Evolutionary conservation across 2,797 vertebrate species (phyloP).

Genomic region (Tympanoctomys barrerae): DNA sequence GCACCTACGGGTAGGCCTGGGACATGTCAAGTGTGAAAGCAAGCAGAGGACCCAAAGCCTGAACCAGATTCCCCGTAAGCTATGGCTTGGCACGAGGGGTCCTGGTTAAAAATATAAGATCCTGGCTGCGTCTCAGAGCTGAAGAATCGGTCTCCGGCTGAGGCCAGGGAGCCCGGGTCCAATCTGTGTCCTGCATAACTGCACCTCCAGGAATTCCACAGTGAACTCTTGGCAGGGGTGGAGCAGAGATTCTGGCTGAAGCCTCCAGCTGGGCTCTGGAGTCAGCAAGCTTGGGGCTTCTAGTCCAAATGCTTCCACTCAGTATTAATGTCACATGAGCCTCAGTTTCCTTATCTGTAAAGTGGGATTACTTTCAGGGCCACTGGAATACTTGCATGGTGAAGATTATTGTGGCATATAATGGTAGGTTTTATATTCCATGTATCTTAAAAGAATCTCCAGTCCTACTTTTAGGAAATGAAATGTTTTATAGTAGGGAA

Average conservation of each 20-base stretch:
- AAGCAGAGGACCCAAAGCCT: background rate
- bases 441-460: background rate
- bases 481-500: background rate
- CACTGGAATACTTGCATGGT: background rate
- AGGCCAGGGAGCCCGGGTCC: background rate
- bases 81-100: background rate
- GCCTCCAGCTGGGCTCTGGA: background rate
- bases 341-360: conserved; percentile 20
- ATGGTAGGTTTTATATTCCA: background rate
- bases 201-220: background rate
- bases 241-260: background rate
- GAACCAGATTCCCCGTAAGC: background rate
- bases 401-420: background rate
- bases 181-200: background rate
- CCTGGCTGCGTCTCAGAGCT: background rate
- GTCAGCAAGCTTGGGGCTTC: background rate
- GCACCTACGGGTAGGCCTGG: background rate
- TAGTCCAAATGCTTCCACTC: background rate
- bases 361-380: background rate
- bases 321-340: background rate
- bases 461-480: background rate
- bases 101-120: conserved; percentile 47
- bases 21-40: background rate
- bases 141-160: background rate
- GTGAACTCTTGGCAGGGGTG: background rate